A percentile compares a stretch with the other conserved stretches of the same genome.
These are phyloP conservation scores for Cydia strobilella DNA, from an alignment of 1,140 invertebrate genomes.

Conservation along the genomic window DNA sequence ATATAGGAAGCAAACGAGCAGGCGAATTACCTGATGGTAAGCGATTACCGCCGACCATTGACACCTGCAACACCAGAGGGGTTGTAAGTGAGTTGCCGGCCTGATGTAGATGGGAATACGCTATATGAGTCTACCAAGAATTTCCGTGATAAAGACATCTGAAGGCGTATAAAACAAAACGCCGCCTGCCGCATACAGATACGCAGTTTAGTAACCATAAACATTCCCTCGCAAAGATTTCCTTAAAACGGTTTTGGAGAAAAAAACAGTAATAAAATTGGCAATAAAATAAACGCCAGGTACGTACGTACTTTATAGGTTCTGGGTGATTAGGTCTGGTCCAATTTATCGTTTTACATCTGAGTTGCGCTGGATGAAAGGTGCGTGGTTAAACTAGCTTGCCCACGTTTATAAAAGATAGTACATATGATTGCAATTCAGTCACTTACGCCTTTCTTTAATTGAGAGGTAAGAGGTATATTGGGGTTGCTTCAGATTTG, in stretches of 20 bases:
- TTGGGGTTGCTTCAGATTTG: not conserved
- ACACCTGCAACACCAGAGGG: too few relatives aligned
- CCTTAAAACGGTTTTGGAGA: slow-evolving; percentile 2
- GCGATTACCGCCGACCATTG: too few relatives aligned
- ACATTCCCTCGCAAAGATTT: slow-evolving; percentile 18
- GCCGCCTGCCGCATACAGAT: not conserved
- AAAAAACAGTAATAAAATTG: slow-evolving; percentile 24
- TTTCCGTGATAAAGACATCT: not conserved
- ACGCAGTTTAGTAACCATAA: slow-evolving; percentile 26
- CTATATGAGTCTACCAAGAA: too few relatives aligned
- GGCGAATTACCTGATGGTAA: too few relatives aligned
- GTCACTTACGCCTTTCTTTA: not conserved
- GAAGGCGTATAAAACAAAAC: slow-evolving; percentile 4
- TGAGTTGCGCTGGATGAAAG: slow-evolving; percentile 17
- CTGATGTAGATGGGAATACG: too few relatives aligned
- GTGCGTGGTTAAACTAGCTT: slow-evolving; percentile 13
- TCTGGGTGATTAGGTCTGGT: slow-evolving; percentile 15
- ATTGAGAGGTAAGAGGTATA: not conserved
- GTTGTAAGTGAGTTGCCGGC: too few relatives aligned
- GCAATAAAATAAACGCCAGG: slow-evolving; percentile 28
- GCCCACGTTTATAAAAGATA: not conserved
- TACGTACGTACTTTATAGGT: slow-evolving; percentile 26
- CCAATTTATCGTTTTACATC: slow-evolving; percentile 27
- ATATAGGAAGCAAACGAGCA: too few relatives aligned
- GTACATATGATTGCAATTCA: not conserved